A percentile compares a stretch with the other conserved stretches of the same genome.
These are phyloP conservation scores for Cataglyphis altisquamis DNA, from an alignment of 2,888 invertebrate genomes.

Conservation along the genomic window DNA sequence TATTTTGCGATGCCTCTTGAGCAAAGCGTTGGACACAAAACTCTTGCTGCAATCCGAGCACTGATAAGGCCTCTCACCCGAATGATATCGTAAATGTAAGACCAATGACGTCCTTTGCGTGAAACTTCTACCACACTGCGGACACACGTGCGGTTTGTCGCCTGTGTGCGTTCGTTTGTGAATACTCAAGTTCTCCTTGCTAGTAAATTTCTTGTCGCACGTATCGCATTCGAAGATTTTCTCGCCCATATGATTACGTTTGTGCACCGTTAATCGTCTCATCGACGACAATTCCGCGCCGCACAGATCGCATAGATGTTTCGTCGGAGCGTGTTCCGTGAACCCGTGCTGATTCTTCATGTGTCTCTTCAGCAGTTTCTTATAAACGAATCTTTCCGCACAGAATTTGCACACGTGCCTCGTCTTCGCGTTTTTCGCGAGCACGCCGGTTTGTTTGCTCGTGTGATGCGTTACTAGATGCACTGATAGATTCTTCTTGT, in stretches of 20 bases:
- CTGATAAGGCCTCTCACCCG: constrained; percentile 81
- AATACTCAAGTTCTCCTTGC: constrained; percentile 78
- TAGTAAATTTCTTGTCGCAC: constrained; percentile 78
- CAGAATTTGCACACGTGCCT: constrained; percentile 78
- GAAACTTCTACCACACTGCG: constrained; percentile 82
- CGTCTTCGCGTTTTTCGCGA: neutral
- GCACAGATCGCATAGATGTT: constrained; percentile 81
- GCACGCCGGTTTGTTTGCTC: constrained; percentile 1
- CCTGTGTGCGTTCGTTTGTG: constrained; percentile 82
- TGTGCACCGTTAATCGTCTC: constrained; percentile 75
- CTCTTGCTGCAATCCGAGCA: constrained; percentile 79
- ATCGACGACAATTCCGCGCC: constrained; percentile 77
- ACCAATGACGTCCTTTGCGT: constrained; percentile 82
- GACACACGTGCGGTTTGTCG: constrained; percentile 82
- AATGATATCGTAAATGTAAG: constrained; percentile 81
- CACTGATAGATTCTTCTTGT: constrained; percentile 80
- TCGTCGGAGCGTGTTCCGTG: constrained; percentile 54
- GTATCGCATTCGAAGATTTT: constrained; percentile 77
- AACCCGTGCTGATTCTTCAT: constrained; percentile 76
- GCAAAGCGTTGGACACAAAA: constrained; percentile 80
- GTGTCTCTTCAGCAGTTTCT: constrained; percentile 74
- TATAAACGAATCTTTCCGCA: constrained; percentile 73
- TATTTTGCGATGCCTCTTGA: constrained; percentile 79
- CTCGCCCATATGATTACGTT: constrained; percentile 75
- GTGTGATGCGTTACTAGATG: constrained; percentile 78